Evolutionary conservation across 1,140 invertebrate genomes (phyloP), one percentile per base, ranked within the genome.

Genomic region (Chrysoperla carnea): DNA sequence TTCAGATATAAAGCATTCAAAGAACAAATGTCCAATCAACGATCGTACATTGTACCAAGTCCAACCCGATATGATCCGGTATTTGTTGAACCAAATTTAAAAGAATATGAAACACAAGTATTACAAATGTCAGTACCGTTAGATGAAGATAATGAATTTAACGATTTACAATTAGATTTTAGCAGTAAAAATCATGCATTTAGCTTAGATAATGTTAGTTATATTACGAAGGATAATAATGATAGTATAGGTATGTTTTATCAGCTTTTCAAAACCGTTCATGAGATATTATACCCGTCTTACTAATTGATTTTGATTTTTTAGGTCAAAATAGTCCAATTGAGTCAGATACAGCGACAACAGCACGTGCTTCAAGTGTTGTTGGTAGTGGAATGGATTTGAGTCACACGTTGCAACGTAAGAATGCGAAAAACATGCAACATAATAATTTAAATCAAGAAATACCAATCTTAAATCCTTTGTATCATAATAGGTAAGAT

Each of bases 41-140:
- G 78, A 3, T 72, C 80, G 58, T 80, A 82, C 50, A 71, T 81
- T 5, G 71, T 78, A 11, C 75, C 81, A 6, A 60, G 56, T 52
- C 67, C 68, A 0, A 56, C 63, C 0, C 63, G 78, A n/a, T 85
- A 85, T 52, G 81, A 87, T 58, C 78, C 80, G 0, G 79, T 84
- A 1, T 81, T 81, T 48, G 76, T 82, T 0, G 80, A 83, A 48
- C 73, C 76, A 1, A 78, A 76, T 58, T 59, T 84, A 35, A 85
- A 86, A 56, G 81, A 87, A 56, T 87, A 87, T 56, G 83, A 87
- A 61, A 86, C 83, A 3, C 80, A 90, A 71, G 84, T 90, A 28
- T 64, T 91, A 2, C 83, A 88, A 47, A 89, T 91, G 86, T 84
- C 84, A 44, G 84, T 91, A 1, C 77, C 78, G 0, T 67, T 79